Conservation (phyloP, 2,888 invertebrate species). For the Idaea straminata region DNA sequence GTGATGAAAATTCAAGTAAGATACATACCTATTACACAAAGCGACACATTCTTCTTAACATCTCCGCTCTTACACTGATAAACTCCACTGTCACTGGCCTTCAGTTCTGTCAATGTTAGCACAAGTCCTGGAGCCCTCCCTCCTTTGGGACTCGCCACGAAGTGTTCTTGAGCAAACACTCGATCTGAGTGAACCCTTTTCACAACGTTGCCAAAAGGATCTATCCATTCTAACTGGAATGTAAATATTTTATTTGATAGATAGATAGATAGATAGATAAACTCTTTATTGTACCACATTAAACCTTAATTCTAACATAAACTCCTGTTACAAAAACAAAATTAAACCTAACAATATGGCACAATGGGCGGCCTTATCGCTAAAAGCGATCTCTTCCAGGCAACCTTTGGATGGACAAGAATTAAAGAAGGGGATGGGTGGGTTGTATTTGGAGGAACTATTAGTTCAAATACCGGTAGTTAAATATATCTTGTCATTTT, state of each 20-base stretch:
- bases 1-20: not conserved
- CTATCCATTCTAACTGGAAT: slow-evolving; percentile 59
- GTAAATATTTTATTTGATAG: not conserved
- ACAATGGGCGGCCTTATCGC: no score
- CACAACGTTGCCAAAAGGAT: slow-evolving; percentile 47
- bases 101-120: slow-evolving; percentile 43
- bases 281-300: no score
- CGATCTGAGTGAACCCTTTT: slow-evolving; percentile 40
- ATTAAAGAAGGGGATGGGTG: no score
- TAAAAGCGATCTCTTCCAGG: no score
- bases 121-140: slow-evolving; percentile 42
- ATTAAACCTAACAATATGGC: no score
- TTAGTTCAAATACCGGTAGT: no score
- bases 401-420: no score
- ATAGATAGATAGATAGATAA: no score
- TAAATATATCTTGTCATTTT: no score
- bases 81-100: slow-evolving; percentile 51
- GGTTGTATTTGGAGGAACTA: no score
- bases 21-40: slow-evolving; percentile 63
- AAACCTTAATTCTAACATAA: no score
- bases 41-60: slow-evolving; percentile 33
- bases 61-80: slow-evolving; percentile 58
- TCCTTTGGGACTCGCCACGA: slow-evolving; percentile 35
- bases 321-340: no score
- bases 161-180: slow-evolving; percentile 53